Evolutionary conservation across 1,140 invertebrate species (phyloP).

Genomic region (Macrobrachium rosenbergii): DNA sequence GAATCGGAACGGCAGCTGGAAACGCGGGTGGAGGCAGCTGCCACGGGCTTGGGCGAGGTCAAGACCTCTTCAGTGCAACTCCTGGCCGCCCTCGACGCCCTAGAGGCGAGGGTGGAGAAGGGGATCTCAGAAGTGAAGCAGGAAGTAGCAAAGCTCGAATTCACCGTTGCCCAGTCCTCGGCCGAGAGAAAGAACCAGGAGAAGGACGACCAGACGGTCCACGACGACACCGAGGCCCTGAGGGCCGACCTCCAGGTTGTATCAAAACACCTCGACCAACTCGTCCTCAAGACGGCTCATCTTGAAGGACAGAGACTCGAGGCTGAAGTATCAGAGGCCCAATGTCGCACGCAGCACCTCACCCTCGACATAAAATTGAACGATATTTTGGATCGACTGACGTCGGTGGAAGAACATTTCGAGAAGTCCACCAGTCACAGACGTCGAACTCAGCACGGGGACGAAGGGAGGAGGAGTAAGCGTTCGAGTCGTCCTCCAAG

Average conservation of each 20-base stretch:
- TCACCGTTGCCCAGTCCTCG: constrained; percentile 24
- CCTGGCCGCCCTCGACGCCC: constrained; percentile 30
- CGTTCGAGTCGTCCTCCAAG: no score
- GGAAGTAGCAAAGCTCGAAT: constrained; percentile 56
- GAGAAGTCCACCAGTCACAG: no score
- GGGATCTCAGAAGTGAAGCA: constrained; percentile 42
- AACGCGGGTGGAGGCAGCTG: constrained; percentile 22
- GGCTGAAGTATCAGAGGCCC: neutral
- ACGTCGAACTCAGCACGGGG: neutral
- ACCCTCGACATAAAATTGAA: constrained; percentile 30
- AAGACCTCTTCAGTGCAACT: constrained; percentile 45
- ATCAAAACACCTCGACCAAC: constrained; percentile 19
- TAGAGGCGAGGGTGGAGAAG: constrained; percentile 46
- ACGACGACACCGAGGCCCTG: constrained; percentile 31
- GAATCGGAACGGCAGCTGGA: constrained; percentile 40
- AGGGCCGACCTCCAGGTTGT: constrained; percentile 26
- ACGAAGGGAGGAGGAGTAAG: neutral
- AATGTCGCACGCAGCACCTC: constrained; percentile 34
- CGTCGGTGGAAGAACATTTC: constrained; percentile 1
- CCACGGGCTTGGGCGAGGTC: constrained; percentile 32
- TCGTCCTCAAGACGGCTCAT: constrained; percentile 23
- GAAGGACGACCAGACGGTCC: constrained; percentile 18
- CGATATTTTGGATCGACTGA: constrained; percentile 6
- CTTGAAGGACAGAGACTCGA: constrained; percentile 32
- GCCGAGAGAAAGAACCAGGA: constrained; percentile 2